Evolutionary conservation across 2,888 invertebrate species (phyloP).

Genomic region (Yponomeuta plumbellus): DNA sequence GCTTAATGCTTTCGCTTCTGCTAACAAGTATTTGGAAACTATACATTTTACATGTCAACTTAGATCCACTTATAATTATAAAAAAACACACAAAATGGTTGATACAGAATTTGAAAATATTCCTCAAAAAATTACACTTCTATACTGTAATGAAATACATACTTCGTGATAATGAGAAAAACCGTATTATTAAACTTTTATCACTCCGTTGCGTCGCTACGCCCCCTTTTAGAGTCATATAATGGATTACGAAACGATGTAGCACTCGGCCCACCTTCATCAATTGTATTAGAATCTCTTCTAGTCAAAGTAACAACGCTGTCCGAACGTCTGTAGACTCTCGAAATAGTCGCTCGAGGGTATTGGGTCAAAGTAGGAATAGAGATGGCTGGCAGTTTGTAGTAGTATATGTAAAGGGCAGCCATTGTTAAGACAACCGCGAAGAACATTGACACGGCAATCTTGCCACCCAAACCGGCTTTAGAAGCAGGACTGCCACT

Average conservation of each 20-base stretch:
- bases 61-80: too few species aligned
- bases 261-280: constrained; percentile 25
- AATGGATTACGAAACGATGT: constrained; percentile 62
- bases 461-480: constrained; percentile 46
- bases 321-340: constrained; percentile 55
- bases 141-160: too few species aligned
- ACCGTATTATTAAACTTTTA: too few species aligned
- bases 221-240: constrained; percentile 59
- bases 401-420: constrained; percentile 53
- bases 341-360: constrained; percentile 32
- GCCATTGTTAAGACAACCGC: constrained; percentile 42
- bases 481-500: constrained; percentile 54
- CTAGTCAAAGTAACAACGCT: constrained; percentile 61
- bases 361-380: constrained; percentile 31
- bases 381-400: constrained; percentile 39
- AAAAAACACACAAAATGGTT: too few species aligned
- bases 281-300: constrained; percentile 46
- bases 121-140: too few species aligned
- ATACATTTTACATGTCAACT: too few species aligned
- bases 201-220: constrained; percentile 37
- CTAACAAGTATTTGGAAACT: not conserved
- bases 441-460: constrained; percentile 54
- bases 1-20: not conserved
- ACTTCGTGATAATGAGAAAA: too few species aligned
- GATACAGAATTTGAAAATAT: too few species aligned